Evolutionary conservation across 2,113 vertebrate genomes (phyloP), one percentile per base, ranked within the genome.

Genomic region (Oreochromis tanganicae): DNA sequence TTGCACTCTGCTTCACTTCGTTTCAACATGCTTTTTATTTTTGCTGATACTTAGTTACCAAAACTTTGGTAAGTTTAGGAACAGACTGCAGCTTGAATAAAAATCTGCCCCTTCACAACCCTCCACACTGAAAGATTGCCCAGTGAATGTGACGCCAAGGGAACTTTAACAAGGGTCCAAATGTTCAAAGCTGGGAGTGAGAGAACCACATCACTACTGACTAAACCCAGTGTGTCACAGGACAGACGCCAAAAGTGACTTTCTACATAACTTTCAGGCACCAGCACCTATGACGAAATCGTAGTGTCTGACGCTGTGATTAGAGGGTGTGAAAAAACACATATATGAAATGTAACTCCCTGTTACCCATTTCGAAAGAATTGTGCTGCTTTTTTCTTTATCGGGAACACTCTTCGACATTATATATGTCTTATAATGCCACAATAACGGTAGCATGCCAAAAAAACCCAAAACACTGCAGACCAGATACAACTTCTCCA

Each of bases 381-480:
- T 19, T 75, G 24, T 5, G 14, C 12, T 73, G 68, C 24, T 75
- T 48, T 34, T 50, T 75, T 75, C 24, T 50, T 17, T 48, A 19
- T 11, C 43, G n/a, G 19, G 17, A 52, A 7, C 6, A 17, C 50
- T 8, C 50, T 9, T n/a, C 21, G 9, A n/a, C 52, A 50, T 78
- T 50, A 50, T 50, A 48, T 7, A 14, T 19, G 3, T 32, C 16
- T 48, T 50, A 75, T 75, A 75, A 48, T 0, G 14, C 13, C 0
- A 12, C 19, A 13, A 8, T 41, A 68, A 41, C 0, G 0, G 66
- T 16, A 46, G 12, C 13, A 16, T 9, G 21, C 38, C 19, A 46
- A 46, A 73, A 11, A 6, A 6, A 0, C 0, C 0, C 3, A 46
- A 16, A 27, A 16, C 8, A 9, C 38, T 43, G 7, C 38, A 71